Percentiles rank a stretch among this genome's conserved stretches.
phyloP scores from a whole-genome alignment of 2,888 invertebrate species.

The Athrips mouffetella region DNA sequence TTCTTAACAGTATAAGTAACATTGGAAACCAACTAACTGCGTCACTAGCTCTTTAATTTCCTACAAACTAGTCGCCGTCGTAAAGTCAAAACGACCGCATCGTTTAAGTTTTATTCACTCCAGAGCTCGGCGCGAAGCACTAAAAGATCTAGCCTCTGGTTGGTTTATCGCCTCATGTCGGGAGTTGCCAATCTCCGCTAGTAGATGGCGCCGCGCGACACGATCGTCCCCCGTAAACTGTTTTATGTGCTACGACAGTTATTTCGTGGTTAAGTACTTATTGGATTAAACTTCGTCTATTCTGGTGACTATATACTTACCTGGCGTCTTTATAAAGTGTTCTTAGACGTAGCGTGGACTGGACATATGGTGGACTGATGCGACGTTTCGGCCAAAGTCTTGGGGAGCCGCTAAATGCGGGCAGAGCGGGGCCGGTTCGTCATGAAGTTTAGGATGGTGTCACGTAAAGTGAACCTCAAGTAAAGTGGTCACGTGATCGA shows the following conservation, averaged over 20 bases:
- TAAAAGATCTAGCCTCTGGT: slow-evolving; percentile 66
- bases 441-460: too few species aligned
- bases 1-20: not conserved
- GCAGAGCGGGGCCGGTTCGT: too few species aligned
- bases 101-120: slow-evolving; percentile 65
- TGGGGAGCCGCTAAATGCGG: too few species aligned
- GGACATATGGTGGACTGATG: not conserved
- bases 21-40: not conserved
- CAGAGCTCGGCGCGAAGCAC: slow-evolving; percentile 35
- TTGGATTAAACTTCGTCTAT: not conserved
- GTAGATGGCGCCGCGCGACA: slow-evolving; percentile 61
- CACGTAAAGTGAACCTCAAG: too few species aligned
- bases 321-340: too few species aligned
- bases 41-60: slow-evolving; percentile 13
- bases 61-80: slow-evolving; percentile 24
- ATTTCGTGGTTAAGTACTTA: slow-evolving; percentile 29
- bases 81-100: slow-evolving; percentile 52
- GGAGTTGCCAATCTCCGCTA: slow-evolving; percentile 58
- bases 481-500: too few species aligned
- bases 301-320: too few species aligned
- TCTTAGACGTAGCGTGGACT: too few species aligned
- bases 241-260: slow-evolving; percentile 48
- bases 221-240: slow-evolving; percentile 58
- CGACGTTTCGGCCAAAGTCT: not conserved
- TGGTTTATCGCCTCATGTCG: slow-evolving; percentile 44